These are phyloP conservation scores for Tragelaphus imberbis DNA, from an alignment of 2,113 vertebrate genomes.

Conservation along the genomic window DNA sequence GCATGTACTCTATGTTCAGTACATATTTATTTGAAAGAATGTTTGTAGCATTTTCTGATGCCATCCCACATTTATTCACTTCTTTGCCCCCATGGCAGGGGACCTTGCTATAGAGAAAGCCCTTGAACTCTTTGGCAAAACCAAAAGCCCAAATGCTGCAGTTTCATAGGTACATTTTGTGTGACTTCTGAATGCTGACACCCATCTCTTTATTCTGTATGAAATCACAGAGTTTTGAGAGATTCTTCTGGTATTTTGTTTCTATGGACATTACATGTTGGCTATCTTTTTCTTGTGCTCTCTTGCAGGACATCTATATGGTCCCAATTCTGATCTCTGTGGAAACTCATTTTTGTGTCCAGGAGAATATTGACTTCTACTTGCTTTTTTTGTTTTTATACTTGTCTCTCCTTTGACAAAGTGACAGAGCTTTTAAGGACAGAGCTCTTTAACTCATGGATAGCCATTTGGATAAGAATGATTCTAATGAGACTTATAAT, in stretches of 20 bases:
- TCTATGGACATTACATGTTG: not conserved
- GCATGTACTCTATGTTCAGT: not conserved
- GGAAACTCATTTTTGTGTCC: not conserved
- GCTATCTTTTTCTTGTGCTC: not conserved
- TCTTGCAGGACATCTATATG: not conserved
- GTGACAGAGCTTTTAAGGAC: not conserved
- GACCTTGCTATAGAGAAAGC: not conserved
- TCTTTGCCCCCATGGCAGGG: not conserved
- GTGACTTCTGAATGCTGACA: not conserved
- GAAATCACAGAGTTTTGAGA: not conserved
- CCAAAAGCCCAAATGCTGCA: not conserved
- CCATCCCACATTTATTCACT: not conserved
- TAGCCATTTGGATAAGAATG: not conserved
- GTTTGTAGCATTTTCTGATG: not conserved
- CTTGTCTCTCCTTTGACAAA: not conserved
- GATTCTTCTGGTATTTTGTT: not conserved
- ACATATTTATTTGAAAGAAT: not conserved
- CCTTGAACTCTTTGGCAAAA: not conserved
- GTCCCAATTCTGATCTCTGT: not conserved
- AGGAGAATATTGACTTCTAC: not conserved
- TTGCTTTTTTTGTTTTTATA: conserved; percentile 13
- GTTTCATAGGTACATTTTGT: not conserved
- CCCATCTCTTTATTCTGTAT: not conserved
- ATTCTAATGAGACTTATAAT: not conserved
- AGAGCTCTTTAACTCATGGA: not conserved